Percentiles rank a stretch among this genome's conserved stretches.
Evolutionary conservation across 2,888 invertebrate species (phyloP).

Genomic region (Amphipyra berbera): DNA sequence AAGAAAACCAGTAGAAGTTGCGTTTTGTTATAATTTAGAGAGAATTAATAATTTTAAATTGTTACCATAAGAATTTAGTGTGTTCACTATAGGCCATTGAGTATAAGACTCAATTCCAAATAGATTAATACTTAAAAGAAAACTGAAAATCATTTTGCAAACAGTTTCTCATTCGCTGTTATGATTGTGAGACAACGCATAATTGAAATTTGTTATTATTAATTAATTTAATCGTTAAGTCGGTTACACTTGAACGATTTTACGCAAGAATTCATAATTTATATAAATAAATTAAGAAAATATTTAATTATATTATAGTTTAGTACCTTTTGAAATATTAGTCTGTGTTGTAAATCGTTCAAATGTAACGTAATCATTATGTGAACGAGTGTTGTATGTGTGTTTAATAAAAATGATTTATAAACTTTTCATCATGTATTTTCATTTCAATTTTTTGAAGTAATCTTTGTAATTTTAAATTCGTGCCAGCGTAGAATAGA

Average conservation of each 20-base stretch:
- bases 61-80: too few species aligned
- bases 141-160: neutral
- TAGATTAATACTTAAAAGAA: too few species aligned
- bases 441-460: slow-evolving; percentile 14
- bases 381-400: slow-evolving; percentile 73
- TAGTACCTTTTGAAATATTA: slow-evolving; percentile 49
- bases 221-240: slow-evolving; percentile 49
- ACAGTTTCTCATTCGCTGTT: neutral
- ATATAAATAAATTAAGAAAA: slow-evolving; percentile 19
- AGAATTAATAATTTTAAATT: too few species aligned
- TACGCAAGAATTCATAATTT: slow-evolving; percentile 9
- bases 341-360: slow-evolving; percentile 48
- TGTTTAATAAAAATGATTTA: slow-evolving; percentile 79
- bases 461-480: too few species aligned
- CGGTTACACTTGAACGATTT: slow-evolving; percentile 56
- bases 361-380: slow-evolving; percentile 56
- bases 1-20: too few species aligned
- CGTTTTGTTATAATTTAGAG: too few species aligned
- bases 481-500: too few species aligned
- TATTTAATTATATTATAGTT: slow-evolving; percentile 45
- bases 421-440: slow-evolving; percentile 62
- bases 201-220: slow-evolving; percentile 55
- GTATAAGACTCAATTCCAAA: too few species aligned
- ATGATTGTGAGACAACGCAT: slow-evolving; percentile 30
- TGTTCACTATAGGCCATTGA: too few species aligned